phyloP scores from a whole-genome alignment of 1,140 invertebrate species.

The Drosophila yakuba region DNA sequence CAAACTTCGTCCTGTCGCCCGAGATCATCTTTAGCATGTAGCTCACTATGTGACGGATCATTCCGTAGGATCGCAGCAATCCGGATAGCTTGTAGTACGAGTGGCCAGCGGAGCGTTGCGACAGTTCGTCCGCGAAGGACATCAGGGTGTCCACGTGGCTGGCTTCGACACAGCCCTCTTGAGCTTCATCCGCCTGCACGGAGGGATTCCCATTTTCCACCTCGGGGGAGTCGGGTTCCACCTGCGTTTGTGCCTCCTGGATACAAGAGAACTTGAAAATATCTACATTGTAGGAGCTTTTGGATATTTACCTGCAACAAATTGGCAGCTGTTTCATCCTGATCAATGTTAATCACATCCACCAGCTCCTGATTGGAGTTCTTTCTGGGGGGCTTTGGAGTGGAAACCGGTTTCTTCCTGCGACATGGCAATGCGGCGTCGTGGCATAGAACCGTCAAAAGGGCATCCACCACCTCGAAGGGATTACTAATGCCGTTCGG shows the following conservation, averaged over 20 bases:
- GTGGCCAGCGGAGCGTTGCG: conserved; percentile 88
- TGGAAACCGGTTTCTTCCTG: conserved; percentile 40
- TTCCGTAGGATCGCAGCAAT: conserved; percentile 90
- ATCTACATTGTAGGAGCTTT: neutral
- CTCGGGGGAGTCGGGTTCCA: conserved; percentile 25
- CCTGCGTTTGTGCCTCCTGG: conserved; percentile 17
- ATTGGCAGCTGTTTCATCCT: conserved; percentile 69
- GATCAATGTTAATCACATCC: conserved; percentile 84
- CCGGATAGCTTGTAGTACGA: conserved; percentile 88
- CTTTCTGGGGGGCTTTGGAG: conserved; percentile 36
- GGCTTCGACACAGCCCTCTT: conserved; percentile 75
- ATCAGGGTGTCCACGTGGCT: conserved; percentile 90
- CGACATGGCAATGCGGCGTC: conserved; percentile 91
- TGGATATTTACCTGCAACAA: conserved; percentile 19
- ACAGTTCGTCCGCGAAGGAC: conserved; percentile 91
- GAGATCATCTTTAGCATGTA: conserved; percentile 92
- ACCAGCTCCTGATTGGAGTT: conserved; percentile 69
- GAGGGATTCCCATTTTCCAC: conserved; percentile 38
- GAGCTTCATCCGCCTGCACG: conserved; percentile 17
- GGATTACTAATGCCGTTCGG: conserved; percentile 87
- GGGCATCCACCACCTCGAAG: conserved; percentile 91
- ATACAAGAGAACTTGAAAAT: neutral
- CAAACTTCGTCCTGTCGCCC: conserved; percentile 91
- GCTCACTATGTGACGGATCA: conserved; percentile 91
- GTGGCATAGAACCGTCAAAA: conserved; percentile 94